Percentiles rank a stretch among this genome's conserved stretches.
Evolutionary conservation across 2,888 invertebrate genomes (phyloP).

Genomic region (Copidosoma aretas): DNA sequence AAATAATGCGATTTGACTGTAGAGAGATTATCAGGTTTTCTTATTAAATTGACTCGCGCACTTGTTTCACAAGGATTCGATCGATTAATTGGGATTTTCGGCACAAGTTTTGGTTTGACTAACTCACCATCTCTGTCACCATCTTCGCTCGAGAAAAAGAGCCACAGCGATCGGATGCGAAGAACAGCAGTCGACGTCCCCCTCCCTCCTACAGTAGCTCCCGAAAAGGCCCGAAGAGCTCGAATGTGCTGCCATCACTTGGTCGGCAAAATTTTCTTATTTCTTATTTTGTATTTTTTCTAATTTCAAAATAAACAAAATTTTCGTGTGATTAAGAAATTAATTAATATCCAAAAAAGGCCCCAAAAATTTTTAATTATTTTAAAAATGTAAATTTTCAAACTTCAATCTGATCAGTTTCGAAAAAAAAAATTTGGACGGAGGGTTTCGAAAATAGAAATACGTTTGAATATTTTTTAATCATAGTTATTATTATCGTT

Average conservation of each 20-base stretch:
- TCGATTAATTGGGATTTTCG: slow-evolving; percentile 26
- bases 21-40: not conserved
- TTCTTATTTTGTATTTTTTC: too few relatives aligned
- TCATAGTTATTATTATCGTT: slow-evolving; percentile 63
- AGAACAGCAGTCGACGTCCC: not conserved
- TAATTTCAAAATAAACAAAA: too few relatives aligned
- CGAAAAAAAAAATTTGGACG: not conserved
- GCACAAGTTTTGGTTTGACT: slow-evolving; percentile 17
- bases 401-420: too few relatives aligned
- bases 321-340: too few relatives aligned
- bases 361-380: too few relatives aligned
- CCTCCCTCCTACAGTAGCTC: not conserved
- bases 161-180: not conserved
- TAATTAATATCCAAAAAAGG: too few relatives aligned
- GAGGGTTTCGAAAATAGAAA: slow-evolving; percentile 8
- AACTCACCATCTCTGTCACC: slow-evolving; percentile 44
- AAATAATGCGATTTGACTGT: slow-evolving; percentile 16
- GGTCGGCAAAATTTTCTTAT: too few relatives aligned
- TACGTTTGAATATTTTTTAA: slow-evolving; percentile 55
- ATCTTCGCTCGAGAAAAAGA: slow-evolving; percentile 38
- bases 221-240: too few relatives aligned
- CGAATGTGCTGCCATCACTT: not conserved
- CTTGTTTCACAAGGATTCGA: slow-evolving; percentile 12
- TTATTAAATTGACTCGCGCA: not conserved
- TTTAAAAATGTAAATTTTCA: too few relatives aligned